Percentiles rank a stretch among this genome's conserved stretches.
These are phyloP conservation scores for Paralvinella palmiformis DNA, from an alignment of 1,140 invertebrate species.

Conservation along the genomic window DNA sequence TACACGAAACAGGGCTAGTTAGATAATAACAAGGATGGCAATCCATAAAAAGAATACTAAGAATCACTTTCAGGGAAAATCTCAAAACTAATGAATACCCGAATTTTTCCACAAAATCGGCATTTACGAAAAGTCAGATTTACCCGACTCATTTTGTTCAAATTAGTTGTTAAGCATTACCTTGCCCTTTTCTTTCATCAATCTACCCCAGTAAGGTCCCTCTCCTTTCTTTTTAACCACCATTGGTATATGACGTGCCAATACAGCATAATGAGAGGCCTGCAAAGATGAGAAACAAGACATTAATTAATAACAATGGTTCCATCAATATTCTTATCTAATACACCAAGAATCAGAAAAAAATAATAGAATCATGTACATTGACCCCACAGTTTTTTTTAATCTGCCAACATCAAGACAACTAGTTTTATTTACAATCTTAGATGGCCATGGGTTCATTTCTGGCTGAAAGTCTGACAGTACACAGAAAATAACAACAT, in stretches of 20 bases:
- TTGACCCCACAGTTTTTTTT: too few relatives aligned
- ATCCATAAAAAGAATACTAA: too few relatives aligned
- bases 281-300: constrained; percentile 29
- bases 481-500: too few relatives aligned
- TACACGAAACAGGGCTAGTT: too few relatives aligned
- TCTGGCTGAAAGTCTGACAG: too few relatives aligned
- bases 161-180: constrained; percentile 23
- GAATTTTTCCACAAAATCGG: background rate
- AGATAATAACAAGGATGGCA: too few relatives aligned
- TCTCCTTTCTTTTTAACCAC: constrained; percentile 67
- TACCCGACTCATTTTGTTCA: background rate
- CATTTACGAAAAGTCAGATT: constrained; percentile 4
- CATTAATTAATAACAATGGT: background rate
- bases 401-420: too few relatives aligned
- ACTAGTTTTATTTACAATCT: background rate
- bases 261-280: constrained; percentile 54
- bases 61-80: too few relatives aligned
- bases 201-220: constrained; percentile 77
- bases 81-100: background rate
- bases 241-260: constrained; percentile 72
- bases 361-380: too few relatives aligned
- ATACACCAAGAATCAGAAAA: too few relatives aligned
- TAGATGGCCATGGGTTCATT: too few relatives aligned
- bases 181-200: constrained; percentile 82
- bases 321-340: background rate